Percentiles rank a stretch among this genome's conserved stretches.
These are phyloP conservation scores for Poecilia wingei DNA, from an alignment of 2,797 vertebrate genomes.

Conservation along the genomic window DNA sequence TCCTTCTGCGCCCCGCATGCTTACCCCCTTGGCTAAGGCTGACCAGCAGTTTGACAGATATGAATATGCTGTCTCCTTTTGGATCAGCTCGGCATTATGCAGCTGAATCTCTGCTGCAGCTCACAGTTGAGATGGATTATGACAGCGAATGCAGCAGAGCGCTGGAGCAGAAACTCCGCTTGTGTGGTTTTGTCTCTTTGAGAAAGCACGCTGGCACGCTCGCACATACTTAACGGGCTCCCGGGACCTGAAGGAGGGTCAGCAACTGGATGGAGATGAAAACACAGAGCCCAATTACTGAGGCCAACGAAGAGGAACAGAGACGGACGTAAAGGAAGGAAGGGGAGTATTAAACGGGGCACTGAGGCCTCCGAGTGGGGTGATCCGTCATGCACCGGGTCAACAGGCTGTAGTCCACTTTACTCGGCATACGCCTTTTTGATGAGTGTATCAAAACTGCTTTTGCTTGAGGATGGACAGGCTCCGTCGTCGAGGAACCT, in stretches of 20 bases:
- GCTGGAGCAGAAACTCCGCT: slow-evolving; percentile 15
- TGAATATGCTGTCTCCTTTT: slow-evolving; percentile 7
- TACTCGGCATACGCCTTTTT: slow-evolving; percentile 7
- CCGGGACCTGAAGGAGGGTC: slow-evolving; percentile 46
- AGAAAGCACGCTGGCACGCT: slow-evolving; percentile 12
- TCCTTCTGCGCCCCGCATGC: not conserved
- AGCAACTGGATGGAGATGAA: slow-evolving; percentile 51
- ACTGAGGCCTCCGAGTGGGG: slow-evolving; percentile 10
- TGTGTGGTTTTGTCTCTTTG: slow-evolving; percentile 36
- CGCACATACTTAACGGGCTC: slow-evolving; percentile 21
- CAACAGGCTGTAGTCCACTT: slow-evolving; percentile 20
- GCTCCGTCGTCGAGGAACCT: slow-evolving; percentile 6
- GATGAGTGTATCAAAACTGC: slow-evolving; percentile 46
- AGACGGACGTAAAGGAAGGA: slow-evolving; percentile 8
- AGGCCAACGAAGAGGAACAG: slow-evolving; percentile 5
- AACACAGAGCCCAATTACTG: slow-evolving; percentile 55
- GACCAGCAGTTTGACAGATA: slow-evolving; percentile 17
- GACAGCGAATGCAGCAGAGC: slow-evolving; percentile 15
- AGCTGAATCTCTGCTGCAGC: slow-evolving; percentile 14
- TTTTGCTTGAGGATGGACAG: slow-evolving; percentile 56
- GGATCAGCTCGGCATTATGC: slow-evolving; percentile 2
- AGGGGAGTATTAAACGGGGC: slow-evolving; percentile 19
- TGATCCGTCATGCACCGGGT: slow-evolving; percentile 7
- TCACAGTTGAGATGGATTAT: slow-evolving; percentile 17
- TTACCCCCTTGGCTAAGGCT: not conserved